Evolutionary conservation across 2,888 invertebrate species (phyloP), one percentile per base, ranked within the genome.

Genomic region (Deilephila porcellus): DNA sequence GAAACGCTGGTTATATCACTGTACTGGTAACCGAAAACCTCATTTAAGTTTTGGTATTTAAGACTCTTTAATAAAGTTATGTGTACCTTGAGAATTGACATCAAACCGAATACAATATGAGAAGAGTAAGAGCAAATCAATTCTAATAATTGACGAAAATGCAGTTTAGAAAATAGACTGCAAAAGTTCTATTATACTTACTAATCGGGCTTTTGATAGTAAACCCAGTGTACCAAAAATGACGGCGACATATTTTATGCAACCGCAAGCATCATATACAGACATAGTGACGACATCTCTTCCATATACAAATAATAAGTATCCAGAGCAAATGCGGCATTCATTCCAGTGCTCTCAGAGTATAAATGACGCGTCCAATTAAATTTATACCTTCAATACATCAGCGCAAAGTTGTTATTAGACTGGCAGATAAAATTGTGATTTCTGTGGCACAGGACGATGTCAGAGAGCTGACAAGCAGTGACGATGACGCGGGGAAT

Each of bases 201-300:
- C 32, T 60, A 60, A 17, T 32, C 6, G 0, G 7, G 19, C n/a
- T 45, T 62, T 60, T 32, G 8, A 19, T 32, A 32, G 2, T 32
- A 52, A 60, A 19, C 45, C 53, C 53, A 19, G 56, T 29, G 64
- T 56, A 53, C 14, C 45, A 34, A 25, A 60, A 56, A 71, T 34
- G 25, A 71, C 67, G 5, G 59, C 56, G 29, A 59, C 72, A 73
- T 53, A 67, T 73, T 67, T 20, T 32, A 67, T 37, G 64, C 63
- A 63, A 73, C 71, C 60, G 20, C 73, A 37, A 71, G 64, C 71
- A 56, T 19, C 62, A 63, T 37, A 63, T 74, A 64, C 74, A 77
- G 75, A 76, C 70, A 70, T 60, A 67, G 71, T 77, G 76, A 74
- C 74, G 72, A 74, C 74, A 74, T 71, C 53, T 63, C 70, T 52